These are phyloP conservation scores for Alethe diademata DNA, from an alignment of 2,113 vertebrate genomes.

Conservation along the genomic window DNA sequence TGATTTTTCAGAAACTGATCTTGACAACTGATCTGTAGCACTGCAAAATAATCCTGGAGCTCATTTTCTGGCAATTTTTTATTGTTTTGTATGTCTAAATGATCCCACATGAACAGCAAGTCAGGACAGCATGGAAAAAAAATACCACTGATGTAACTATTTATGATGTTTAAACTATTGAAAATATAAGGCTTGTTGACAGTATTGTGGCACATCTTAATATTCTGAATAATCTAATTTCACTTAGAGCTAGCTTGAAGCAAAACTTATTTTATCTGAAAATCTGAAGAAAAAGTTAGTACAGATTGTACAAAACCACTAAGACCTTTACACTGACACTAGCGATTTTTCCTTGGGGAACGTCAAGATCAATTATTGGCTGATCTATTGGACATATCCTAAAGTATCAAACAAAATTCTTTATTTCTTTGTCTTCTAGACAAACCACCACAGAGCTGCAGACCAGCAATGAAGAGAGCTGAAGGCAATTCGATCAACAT, in stretches of 20 bases:
- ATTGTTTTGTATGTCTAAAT: background rate
- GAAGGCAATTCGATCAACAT: background rate
- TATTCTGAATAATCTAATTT: background rate
- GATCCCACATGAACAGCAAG: background rate
- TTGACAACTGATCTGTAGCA: background rate
- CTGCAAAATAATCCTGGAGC: background rate
- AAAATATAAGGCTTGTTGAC: background rate
- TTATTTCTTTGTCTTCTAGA: slow-evolving; percentile 48
- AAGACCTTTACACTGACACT: background rate
- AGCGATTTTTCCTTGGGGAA: background rate
- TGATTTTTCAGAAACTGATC: background rate
- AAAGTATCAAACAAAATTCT: background rate
- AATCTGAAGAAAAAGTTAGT: background rate
- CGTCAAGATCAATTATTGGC: background rate
- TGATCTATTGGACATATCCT: background rate
- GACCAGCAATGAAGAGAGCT: background rate
- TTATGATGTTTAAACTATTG: background rate
- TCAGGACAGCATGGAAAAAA: background rate
- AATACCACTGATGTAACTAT: background rate
- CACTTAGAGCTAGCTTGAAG: background rate
- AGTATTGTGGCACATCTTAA: background rate
- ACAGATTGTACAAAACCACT: background rate
- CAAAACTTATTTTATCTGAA: background rate
- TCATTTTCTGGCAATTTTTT: background rate
- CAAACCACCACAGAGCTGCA: slow-evolving; percentile 7